Base-by-base conservation (phyloP, 2,888 invertebrate genomes). In the Geophilus truncorum region DNA sequence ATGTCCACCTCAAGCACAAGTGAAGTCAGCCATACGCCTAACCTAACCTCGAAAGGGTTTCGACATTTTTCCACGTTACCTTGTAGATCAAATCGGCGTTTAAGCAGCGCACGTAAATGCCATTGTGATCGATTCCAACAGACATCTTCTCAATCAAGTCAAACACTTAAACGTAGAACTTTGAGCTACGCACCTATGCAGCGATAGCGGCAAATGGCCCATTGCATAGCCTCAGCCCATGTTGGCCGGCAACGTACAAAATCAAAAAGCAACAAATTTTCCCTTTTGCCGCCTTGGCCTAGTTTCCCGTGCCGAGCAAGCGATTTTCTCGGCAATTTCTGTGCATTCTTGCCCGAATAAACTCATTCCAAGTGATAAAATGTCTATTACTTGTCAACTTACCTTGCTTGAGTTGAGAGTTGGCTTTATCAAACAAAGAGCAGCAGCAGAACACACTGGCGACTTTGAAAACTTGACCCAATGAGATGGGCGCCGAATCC, bases 361-460 rank as follows among this genome's bases (percentile, higher is more conserved):
- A 70, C 28, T 70, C 25, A 70, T 70, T 70, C n/a, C 12, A 12
- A 70, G 15, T 70, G 12, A 1, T 70, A 15, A 12, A 10, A 28
- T 28, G 28, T 15, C 18, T 79, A 79, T 30, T 70, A 36, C 51
- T 79, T 79, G 79, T 79, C 79, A 79, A 79, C 79, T 79, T 57
- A 79, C 79, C 79, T 79, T 79, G 79, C 57, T 79, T 62, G 79
- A 79, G 62, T 79, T 79, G 78, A 28, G 79, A 79, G 32, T 79
- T 79, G 78, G 79, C 79, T 79, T 79, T 79, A 79, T 79, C 79
- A 79, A 79, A 79, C 79, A 79, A 79, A 79, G 79, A 79, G 34
- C 62, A 51, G 28, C 45, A 34, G 40, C 62, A 51, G 62, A 62
- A 62, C 28, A 79, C 79, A 36, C 79, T 28, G 62, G 79, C 62